These are phyloP conservation scores for Gari tellinella DNA, from an alignment of 2,888 invertebrate genomes.

Conservation along the genomic window DNA sequence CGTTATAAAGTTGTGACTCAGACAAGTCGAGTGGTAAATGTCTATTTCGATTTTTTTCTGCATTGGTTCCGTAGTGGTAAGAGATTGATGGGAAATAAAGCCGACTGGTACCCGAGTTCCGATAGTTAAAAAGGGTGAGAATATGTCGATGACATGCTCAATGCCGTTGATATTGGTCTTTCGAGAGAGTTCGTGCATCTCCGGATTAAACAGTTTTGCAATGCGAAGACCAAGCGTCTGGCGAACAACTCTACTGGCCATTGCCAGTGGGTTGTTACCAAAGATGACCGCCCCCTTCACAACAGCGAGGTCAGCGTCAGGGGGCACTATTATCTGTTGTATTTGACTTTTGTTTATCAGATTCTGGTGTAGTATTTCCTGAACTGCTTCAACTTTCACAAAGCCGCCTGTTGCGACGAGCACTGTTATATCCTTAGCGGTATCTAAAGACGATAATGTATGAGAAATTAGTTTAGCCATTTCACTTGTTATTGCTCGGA, in stretches of 20 bases:
- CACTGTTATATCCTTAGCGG: conserved; percentile 38
- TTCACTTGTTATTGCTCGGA: conserved; percentile 50
- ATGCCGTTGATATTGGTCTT: conserved; percentile 26
- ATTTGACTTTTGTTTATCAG: conserved; percentile 50
- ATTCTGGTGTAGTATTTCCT: conserved; percentile 52
- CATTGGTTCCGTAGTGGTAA: conserved; percentile 53
- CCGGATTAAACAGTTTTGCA: conserved; percentile 55
- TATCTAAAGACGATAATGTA: conserved; percentile 24
- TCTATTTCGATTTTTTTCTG: conserved; percentile 54
- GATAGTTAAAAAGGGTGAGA: conserved; percentile 57
- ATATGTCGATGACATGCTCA: conserved; percentile 57
- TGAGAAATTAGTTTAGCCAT: conserved; percentile 53
- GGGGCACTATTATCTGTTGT: conserved; percentile 51
- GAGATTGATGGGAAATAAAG: conserved; percentile 49
- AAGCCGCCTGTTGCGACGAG: conserved; percentile 49
- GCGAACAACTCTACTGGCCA: conserved; percentile 44
- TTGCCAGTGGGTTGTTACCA: conserved; percentile 32
- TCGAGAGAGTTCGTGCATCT: conserved; percentile 41
- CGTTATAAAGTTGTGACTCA: conserved; percentile 47
- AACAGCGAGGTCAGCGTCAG: conserved; percentile 50
- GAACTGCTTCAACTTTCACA: conserved; percentile 47
- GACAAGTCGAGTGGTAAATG: conserved; percentile 33
- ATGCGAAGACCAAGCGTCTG: conserved; percentile 48
- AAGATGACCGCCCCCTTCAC: conserved; percentile 56
- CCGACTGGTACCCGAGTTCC: conserved; percentile 57